These are phyloP conservation scores for Siniperca chuatsi DNA, from an alignment of 2,113 vertebrate genomes.

Conservation along the genomic window DNA sequence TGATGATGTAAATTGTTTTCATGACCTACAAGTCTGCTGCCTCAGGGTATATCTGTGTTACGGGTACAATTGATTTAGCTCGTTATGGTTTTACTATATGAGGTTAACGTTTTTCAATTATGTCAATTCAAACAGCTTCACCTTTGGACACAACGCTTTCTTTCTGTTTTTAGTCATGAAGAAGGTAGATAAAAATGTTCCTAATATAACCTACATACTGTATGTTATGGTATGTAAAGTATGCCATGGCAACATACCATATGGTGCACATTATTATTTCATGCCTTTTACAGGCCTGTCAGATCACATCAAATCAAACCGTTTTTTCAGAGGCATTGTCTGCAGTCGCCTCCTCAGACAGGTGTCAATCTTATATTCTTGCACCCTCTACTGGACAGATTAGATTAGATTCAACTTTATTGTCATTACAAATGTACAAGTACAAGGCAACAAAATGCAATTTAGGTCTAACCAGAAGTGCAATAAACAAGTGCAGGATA, in stretches of 20 bases:
- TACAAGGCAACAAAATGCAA: too few species aligned
- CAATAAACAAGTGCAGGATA: too few species aligned
- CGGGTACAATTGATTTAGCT: constrained; percentile 36
- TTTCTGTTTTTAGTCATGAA: constrained; percentile 16
- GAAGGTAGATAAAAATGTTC: constrained; percentile 1
- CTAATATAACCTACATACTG: not conserved
- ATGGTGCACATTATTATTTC: constrained; percentile 40
- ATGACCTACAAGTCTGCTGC: constrained; percentile 64
- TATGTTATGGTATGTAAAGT: constrained; percentile 21
- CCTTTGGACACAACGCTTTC: not conserved
- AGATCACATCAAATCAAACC: constrained; percentile 38
- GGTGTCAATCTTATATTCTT: constrained; percentile 33
- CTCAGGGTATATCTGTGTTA: constrained; percentile 43
- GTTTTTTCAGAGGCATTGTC: not conserved
- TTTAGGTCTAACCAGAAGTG: too few species aligned
- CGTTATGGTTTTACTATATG: constrained; percentile 32
- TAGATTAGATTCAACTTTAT: too few species aligned
- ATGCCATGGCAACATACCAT: not conserved
- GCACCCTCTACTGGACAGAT: constrained; percentile 64
- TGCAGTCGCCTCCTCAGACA: constrained; percentile 1
- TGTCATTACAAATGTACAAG: too few species aligned
- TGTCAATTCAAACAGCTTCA: constrained; percentile 35
- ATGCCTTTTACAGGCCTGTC: constrained; percentile 34
- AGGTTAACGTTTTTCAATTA: constrained; percentile 42
- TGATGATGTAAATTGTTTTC: constrained; percentile 65